Evolutionary conservation across 23 tunicate genomes (phyloP), one percentile per base, ranked within the genome.

Genomic region (Oikopleura dioica): DNA sequence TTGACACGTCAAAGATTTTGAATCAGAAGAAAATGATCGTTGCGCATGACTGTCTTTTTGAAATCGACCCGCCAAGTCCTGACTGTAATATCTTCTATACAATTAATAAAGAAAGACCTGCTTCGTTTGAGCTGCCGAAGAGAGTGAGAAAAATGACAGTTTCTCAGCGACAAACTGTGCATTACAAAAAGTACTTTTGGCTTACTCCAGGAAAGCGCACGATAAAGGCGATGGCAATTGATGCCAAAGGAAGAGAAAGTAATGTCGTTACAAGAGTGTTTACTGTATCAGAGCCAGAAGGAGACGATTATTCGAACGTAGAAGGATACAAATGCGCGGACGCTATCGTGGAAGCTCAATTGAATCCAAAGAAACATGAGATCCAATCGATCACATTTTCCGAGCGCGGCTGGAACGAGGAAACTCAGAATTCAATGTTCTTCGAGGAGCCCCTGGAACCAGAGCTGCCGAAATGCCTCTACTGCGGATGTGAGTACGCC

Each of bases 261-360:
- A 91, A 91, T 59, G 84, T 91, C 16, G 97, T 91, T 0, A 91
- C 97, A 12, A 91, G 85, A 79, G 92, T 85, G 12, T 91, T 91
- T 75, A 82, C 38, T 72, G 97, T 91, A 5, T 83, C 79, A 63
- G 82, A 85, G 37, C 87, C 87, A 1, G 87, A 85, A 67, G 82
- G 84, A 12, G 36, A 36, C 0, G 37, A 78, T 26, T 0, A 67
- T 28, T 51, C 78, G 0, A 59, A 38, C 29, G 67, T 80, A 12
- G 92, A 82, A 1, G 55, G 21, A 9, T 44, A 44, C 21, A 44
- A 44, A 44, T 44, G 55, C 21, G 55, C 55, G 9, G 55, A 44
- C 21, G 16, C 9, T 9, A 9, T 44, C 16, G 21, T 44, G 9
- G 16, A 44, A 44, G 21, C 9, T 9, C 55, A 21, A 44, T 21